phyloP scores from a whole-genome alignment of 2,797 vertebrate species.

The Sphaeramia orbicularis region DNA sequence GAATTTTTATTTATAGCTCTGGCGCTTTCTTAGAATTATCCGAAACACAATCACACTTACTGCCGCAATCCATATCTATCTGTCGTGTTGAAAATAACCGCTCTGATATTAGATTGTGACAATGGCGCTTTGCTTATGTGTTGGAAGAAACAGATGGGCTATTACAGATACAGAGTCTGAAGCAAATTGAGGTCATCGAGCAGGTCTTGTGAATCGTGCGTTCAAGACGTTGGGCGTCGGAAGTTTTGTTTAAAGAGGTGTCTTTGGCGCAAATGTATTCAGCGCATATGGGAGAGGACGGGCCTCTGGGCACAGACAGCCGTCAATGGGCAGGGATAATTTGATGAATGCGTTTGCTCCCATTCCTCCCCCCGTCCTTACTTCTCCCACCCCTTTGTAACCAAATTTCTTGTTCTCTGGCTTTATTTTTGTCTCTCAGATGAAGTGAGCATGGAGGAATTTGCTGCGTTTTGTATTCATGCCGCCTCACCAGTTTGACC shows the following conservation, averaged over 20 bases:
- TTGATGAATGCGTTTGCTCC: slow-evolving; percentile 67
- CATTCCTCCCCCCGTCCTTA: neutral
- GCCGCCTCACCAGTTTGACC: slow-evolving; percentile 29
- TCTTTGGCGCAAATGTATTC: slow-evolving; percentile 56
- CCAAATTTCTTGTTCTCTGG: slow-evolving; percentile 62
- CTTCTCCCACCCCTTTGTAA: slow-evolving; percentile 30
- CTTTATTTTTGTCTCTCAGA: slow-evolving; percentile 63
- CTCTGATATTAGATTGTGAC: slow-evolving; percentile 55
- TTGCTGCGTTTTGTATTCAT: slow-evolving; percentile 40
- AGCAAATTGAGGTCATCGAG: slow-evolving; percentile 78
- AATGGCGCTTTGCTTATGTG: slow-evolving; percentile 50
- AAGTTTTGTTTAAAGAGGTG: slow-evolving; percentile 66
- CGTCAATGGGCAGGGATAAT: slow-evolving; percentile 70
- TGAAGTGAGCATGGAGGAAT: slow-evolving; percentile 58
- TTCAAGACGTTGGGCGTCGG: slow-evolving; percentile 20
- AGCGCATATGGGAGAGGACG: slow-evolving; percentile 46
- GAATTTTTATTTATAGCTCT: slow-evolving; percentile 63
- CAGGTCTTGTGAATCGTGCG: slow-evolving; percentile 64
- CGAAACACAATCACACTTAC: slow-evolving; percentile 59
- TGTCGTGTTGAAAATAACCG: slow-evolving; percentile 52
- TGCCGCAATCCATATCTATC: slow-evolving; percentile 55
- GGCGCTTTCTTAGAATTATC: slow-evolving; percentile 30
- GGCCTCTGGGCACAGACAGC: slow-evolving; percentile 69
- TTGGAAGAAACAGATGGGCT: slow-evolving; percentile 72
- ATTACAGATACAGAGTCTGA: slow-evolving; percentile 71